A percentile compares a stretch with the other conserved stretches of the same genome.
phyloP scores from a whole-genome alignment of 2,797 vertebrate species.

The Meriones psammophilus region DNA sequence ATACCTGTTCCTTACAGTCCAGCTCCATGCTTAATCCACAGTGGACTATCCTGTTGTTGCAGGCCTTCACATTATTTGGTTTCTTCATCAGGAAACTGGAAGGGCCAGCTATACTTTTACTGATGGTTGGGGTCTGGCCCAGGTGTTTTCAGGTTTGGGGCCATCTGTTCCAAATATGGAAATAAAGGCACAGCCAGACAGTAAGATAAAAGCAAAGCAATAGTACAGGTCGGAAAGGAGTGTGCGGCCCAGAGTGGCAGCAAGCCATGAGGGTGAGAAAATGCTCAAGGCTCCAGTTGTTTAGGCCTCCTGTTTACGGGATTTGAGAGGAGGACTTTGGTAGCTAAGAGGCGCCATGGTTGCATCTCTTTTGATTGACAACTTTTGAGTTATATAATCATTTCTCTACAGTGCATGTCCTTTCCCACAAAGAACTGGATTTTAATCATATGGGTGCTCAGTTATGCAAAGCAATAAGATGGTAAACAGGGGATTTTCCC shows the following conservation, averaged over 20 bases:
- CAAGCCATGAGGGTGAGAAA: too few species aligned
- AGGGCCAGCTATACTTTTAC: neutral
- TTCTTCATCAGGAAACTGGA: neutral
- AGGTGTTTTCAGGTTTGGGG: neutral
- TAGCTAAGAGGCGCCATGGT: neutral
- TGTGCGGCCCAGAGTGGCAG: neutral
- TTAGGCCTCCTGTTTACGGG: too few species aligned
- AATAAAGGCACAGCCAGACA: neutral
- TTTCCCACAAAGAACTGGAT: neutral
- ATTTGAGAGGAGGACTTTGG: neutral
- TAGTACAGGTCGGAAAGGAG: neutral
- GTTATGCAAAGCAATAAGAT: neutral
- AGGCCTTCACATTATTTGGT: neutral
- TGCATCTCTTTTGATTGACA: neutral
- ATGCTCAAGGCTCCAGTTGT: neutral
- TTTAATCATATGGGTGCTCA: neutral
- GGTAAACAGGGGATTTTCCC: too few species aligned
- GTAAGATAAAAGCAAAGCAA: neutral
- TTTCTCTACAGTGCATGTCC: neutral
- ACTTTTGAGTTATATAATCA: neutral
- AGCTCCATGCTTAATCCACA: conserved; percentile 92
- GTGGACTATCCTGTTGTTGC: conserved; percentile 82
- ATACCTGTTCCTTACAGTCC: conserved; percentile 89
- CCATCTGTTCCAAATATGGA: neutral
- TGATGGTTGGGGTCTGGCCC: neutral